These are phyloP conservation scores for Scytalopus superciliaris DNA, from an alignment of 2,113 vertebrate species.

Conservation along the genomic window DNA sequence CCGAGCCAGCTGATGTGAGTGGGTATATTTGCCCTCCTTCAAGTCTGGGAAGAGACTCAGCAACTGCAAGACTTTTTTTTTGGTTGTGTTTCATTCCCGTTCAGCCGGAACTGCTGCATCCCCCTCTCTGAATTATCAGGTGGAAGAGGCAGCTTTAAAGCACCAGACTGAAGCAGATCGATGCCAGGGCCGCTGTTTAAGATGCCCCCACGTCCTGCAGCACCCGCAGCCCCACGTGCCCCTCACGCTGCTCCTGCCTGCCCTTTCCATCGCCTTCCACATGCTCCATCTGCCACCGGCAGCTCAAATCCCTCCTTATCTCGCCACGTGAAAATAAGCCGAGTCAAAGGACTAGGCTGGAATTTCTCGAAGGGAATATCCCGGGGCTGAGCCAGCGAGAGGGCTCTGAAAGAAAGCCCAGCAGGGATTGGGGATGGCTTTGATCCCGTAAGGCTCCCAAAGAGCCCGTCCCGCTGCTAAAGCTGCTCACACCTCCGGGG, in stretches of 20 bases:
- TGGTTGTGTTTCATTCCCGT: not conserved
- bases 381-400: not conserved
- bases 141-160: not conserved
- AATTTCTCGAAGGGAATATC: not conserved
- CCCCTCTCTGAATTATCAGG: not conserved
- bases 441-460: rapidly evolving
- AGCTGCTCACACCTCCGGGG: not conserved
- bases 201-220: not conserved
- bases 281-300: not conserved
- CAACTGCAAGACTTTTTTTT: not conserved
- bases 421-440: not conserved
- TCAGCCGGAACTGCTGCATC: not conserved
- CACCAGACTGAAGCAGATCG: not conserved
- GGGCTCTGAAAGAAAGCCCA: not conserved
- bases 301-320: not conserved
- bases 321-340: not conserved
- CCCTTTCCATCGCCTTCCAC: not conserved
- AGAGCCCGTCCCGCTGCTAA: not conserved
- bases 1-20: not conserved
- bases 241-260: not conserved
- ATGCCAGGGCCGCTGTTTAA: not conserved
- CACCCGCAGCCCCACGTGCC: not conserved
- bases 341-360: not conserved
- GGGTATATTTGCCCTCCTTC: not conserved
- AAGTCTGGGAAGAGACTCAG: not conserved